Percentiles rank a stretch among this genome's conserved stretches.
phyloP scores from a whole-genome alignment of 2,113 vertebrate species.

The Psilopsiagon aurifrons region DNA sequence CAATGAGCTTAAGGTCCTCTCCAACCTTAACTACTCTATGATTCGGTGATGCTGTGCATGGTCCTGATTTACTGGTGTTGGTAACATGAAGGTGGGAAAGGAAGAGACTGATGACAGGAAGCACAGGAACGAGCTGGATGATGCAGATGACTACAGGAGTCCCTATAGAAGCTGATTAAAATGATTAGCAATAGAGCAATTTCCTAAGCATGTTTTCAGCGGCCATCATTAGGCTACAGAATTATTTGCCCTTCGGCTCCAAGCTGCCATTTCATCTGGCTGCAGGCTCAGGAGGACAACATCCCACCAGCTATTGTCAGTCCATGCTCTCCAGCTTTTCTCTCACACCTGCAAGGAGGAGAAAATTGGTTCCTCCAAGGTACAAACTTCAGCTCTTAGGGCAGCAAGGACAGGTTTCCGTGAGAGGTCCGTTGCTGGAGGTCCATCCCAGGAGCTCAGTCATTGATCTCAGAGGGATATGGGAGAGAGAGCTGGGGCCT shows the following conservation, averaged over 20 bases:
- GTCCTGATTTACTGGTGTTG: accelerated
- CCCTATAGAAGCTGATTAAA: background rate
- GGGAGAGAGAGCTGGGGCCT: background rate
- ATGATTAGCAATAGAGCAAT: background rate
- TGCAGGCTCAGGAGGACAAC: background rate
- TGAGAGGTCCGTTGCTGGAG: background rate
- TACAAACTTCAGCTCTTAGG: background rate
- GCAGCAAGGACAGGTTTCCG: background rate
- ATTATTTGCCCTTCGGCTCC: background rate
- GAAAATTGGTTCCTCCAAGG: background rate
- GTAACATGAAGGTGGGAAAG: background rate
- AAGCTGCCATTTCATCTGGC: background rate
- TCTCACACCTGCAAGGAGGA: background rate
- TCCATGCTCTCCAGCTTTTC: background rate
- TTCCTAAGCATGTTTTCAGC: background rate
- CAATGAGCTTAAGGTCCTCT: background rate
- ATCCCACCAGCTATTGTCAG: background rate
- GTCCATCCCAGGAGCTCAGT: background rate
- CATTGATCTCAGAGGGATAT: background rate
- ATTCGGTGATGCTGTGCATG: background rate
- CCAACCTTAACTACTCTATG: background rate
- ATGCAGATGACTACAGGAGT: background rate
- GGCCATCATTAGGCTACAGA: accelerated
- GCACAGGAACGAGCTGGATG: background rate
- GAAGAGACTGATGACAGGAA: background rate